Evolutionary conservation across 2,113 vertebrate species (phyloP).

Genomic region (Orycteropus afer): DNA sequence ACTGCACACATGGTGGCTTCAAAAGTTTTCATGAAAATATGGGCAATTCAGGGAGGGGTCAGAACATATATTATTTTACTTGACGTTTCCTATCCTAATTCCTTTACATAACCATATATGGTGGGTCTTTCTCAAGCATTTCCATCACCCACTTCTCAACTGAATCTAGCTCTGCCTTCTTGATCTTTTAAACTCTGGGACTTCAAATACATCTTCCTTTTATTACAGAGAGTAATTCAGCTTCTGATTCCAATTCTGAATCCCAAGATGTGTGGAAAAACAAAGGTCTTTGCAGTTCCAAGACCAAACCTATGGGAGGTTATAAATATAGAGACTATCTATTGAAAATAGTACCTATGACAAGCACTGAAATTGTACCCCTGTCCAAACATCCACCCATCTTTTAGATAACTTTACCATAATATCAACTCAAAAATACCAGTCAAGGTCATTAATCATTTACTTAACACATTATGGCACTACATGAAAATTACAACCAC

Average conservation of each 20-base stretch:
- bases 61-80: slow-evolving; percentile 18
- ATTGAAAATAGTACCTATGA: neutral
- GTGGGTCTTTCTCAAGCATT: slow-evolving; percentile 16
- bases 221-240: neutral
- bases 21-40: slow-evolving; percentile 13
- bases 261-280: neutral
- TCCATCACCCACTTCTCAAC: neutral
- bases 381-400: neutral
- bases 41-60: neutral
- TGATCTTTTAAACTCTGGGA: slow-evolving; percentile 40
- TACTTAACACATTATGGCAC: no score
- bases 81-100: neutral
- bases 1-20: neutral
- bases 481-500: neutral
- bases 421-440: neutral
- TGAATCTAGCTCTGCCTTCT: neutral
- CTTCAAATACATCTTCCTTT: slow-evolving; percentile 33
- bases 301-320: neutral
- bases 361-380: neutral
- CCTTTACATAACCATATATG: neutral
- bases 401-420: neutral
- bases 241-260: slow-evolving; percentile 16
- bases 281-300: neutral
- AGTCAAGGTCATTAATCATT: neutral
- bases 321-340: neutral